Base-by-base conservation (phyloP, 2,888 invertebrate genomes). In the Apocheima hispidaria region DNA sequence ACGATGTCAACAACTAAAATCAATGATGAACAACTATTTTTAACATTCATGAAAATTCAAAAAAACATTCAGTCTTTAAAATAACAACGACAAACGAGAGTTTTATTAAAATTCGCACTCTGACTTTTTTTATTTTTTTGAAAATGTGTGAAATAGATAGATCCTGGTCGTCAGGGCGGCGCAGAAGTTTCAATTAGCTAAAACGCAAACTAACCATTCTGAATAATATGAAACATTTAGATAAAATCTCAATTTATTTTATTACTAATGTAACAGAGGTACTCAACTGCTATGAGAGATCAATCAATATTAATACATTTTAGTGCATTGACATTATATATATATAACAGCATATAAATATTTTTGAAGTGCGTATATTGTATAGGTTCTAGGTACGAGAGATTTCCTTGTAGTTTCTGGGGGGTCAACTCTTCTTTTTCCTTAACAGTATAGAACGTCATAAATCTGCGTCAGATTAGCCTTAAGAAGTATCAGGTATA, bases 131-230 rank as follows among this genome's bases (percentile, higher is more conserved):
- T n/a, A n/a, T n/a, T n/a, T n/a, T n/a, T n/a, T n/a, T 10, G 2
- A 36, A 36, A 2, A 0, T 14, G 3, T 35, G 14, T 35, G 2
- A 16, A 7, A 16, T 14, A 36, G 14, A 14, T 4, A 14, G n/a
- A 2, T 14, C 5, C 5, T n/a, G n/a, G n/a, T n/a, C n/a, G n/a
- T n/a, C n/a, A n/a, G n/a, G n/a, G n/a, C n/a, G n/a, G n/a, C n/a
- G n/a, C n/a, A n/a, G n/a, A n/a, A n/a, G n/a, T n/a, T n/a, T n/a
- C n/a, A n/a, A n/a, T n/a, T n/a, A n/a, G n/a, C n/a, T n/a, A n/a
- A n/a, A n/a, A n/a, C n/a, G n/a, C 1, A 12, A 46, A 46, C 46
- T 33, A 46, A 46, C 30, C 30, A 7, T 33, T 46, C 6, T 46
- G 20, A 30, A 46, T 4, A 1, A 30, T 6, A 7, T 46, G 18